Base-by-base conservation (phyloP, 2,888 invertebrate species). In the Rhingia rostrata region DNA sequence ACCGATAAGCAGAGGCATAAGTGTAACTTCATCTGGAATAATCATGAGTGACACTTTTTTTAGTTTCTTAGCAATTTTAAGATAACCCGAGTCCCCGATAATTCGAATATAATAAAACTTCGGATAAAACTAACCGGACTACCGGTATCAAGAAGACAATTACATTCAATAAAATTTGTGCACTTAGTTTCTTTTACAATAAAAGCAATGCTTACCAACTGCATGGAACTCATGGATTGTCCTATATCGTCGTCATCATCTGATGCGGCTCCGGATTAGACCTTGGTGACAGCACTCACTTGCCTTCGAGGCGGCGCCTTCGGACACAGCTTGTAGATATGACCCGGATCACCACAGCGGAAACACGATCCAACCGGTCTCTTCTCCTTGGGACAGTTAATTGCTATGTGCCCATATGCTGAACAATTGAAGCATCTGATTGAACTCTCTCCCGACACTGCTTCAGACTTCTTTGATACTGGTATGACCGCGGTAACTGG, bases 331-430 rank as follows among this genome's bases (percentile, higher is more conserved):
- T 49, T 41, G 30, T 53, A 60, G 2, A 37, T 2, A 30, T 78
- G 58, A 2, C 39, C 49, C n/a, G 32, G 12, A 47, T 56, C 43
- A 1, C 45, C 63, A 47, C 78, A 70, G n/a, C 60, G 43, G 39
- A 78, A 78, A 14, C 63, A 70, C 5, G 70, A 70, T 63, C 70
- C 63, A 9, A 35, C 51, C 5, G 53, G 63, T 6, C 78, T 61
- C 43, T 47, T 67, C 14, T 67, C 54, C 47, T 78, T 67, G 1
- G 30, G 47, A 45, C 61, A 77, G 30, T 49, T 60, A 39, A 6
- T 10, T 0, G 67, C 45, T 9, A 60, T 75, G 49, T n/a, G n/a
- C n/a, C n/a, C n/a, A n/a, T n/a, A n/a, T n/a, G n/a, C n/a, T n/a
- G n/a, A n/a, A n/a, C n/a, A n/a, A n/a, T n/a, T n/a, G n/a, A n/a